Evolutionary conservation across 2,888 invertebrate species (phyloP).

Genomic region (Pogonocherus hispidulus): DNA sequence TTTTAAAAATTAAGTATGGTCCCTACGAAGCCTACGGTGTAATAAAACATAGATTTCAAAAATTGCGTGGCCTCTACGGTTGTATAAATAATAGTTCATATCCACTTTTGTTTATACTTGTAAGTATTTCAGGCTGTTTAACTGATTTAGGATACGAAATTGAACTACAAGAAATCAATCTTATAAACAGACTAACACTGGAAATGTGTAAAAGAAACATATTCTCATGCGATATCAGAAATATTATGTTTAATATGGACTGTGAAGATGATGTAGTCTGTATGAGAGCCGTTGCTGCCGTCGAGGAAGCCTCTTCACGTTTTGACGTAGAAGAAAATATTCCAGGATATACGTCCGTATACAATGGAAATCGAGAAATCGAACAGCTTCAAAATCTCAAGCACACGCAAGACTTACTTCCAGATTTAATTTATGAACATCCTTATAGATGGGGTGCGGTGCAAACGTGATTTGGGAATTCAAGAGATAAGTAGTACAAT

Average conservation of each 20-base stretch:
- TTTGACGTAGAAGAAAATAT: slow-evolving; percentile 48
- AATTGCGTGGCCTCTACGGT: slow-evolving; percentile 58
- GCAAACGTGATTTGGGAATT: not conserved
- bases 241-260: slow-evolving; percentile 60
- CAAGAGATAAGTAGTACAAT: not conserved
- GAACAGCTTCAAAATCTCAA: not conserved
- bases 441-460: not conserved
- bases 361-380: slow-evolving; percentile 28
- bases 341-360: slow-evolving; percentile 38
- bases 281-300: slow-evolving; percentile 51
- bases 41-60: slow-evolving; percentile 60
- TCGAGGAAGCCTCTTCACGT: slow-evolving; percentile 57
- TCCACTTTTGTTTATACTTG: not conserved
- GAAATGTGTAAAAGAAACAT: slow-evolving; percentile 58
- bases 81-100: slow-evolving; percentile 30
- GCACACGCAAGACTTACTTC: not conserved
- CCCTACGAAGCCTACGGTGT: slow-evolving; percentile 62
- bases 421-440: slow-evolving; percentile 13
- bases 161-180: slow-evolving; percentile 57
- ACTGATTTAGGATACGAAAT: slow-evolving; percentile 53
- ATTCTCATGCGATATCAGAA: slow-evolving; percentile 60
- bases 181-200: slow-evolving; percentile 58
- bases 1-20: slow-evolving; percentile 60
- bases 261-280: slow-evolving; percentile 60
- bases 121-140: slow-evolving; percentile 32